These are phyloP conservation scores for Caerostris darwini DNA, from an alignment of 1,140 invertebrate species.

Conservation along the genomic window DNA sequence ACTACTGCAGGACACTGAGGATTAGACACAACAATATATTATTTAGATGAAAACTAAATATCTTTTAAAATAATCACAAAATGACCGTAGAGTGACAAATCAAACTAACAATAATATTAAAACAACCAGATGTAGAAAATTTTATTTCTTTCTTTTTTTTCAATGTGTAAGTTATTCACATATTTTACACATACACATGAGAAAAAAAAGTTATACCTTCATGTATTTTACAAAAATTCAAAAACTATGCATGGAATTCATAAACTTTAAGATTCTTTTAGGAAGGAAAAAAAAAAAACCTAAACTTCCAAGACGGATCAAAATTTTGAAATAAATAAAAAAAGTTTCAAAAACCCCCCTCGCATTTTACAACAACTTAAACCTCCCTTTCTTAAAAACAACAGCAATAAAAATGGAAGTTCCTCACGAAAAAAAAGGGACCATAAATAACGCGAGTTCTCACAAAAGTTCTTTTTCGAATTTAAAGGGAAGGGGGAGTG, in stretches of 20 bases:
- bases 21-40: no score
- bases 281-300: background rate
- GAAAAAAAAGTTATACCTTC: no score
- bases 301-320: background rate
- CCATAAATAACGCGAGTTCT: conserved; percentile 44
- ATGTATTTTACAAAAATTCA: background rate
- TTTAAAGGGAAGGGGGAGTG: background rate
- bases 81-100: no score
- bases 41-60: no score
- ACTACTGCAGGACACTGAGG: no score
- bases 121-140: no score
- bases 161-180: no score
- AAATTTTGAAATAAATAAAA: background rate
- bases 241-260: background rate
- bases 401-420: conserved; percentile 16
- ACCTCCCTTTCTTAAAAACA: background rate
- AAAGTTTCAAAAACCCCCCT: background rate
- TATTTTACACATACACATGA: no score
- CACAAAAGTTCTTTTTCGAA: conserved; percentile 9
- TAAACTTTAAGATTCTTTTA: background rate
- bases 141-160: no score
- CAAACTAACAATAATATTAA: no score
- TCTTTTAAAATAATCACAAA: no score
- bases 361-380: conserved; percentile 23
- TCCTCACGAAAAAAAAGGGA: background rate